Evolutionary conservation across 1,140 invertebrate species (phyloP), one percentile per base, ranked within the genome.

Genomic region (Gonatopus flavifemur): DNA sequence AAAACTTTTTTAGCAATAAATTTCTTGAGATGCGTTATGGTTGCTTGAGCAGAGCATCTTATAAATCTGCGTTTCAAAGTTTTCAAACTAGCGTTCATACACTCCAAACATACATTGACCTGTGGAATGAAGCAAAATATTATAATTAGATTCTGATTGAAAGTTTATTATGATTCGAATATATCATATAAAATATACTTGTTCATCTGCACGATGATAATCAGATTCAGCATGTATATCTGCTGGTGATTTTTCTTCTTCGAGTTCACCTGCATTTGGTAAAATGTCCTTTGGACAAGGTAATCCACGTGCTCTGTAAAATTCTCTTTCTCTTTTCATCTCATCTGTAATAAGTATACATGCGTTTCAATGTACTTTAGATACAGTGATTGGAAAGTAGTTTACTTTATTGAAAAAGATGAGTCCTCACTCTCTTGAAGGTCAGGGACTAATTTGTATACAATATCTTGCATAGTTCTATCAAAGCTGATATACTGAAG

Each of bases 391-490:
- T n/a, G n/a, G n/a, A n/a, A n/a, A n/a, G n/a, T n/a, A n/a, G n/a
- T n/a, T n/a, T n/a, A n/a, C n/a, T n/a, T n/a, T n/a, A 39, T 47
- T 25, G 16, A 25, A 9, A 3, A 21, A 19, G 8, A n/a, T 20
- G 3, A 20, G 10, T 59, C 79, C 81, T 80, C 79, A 92, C 91
- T 89, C 77, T 91, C 88, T 80, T 96, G 92, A 55, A 96, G 80
- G 68, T 94, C 87, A 51, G 93, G 93, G 55, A 96, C 93, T 58
- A 96, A 78, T 84, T 98, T 98, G 79, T 96, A 98, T 39, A 98
- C 95, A 78, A 98, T 96, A 81, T 98, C 95, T 78, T 98, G 96
- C 90, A 98, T 93, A 49, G 95, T 98, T 61, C 96, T 83, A 80
- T 98, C 96, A 79, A 96, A 96, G 72, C 93, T 95, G 61, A 98